phyloP scores from a whole-genome alignment of 2,797 vertebrate species.

The Uromys caudimaculatus region DNA sequence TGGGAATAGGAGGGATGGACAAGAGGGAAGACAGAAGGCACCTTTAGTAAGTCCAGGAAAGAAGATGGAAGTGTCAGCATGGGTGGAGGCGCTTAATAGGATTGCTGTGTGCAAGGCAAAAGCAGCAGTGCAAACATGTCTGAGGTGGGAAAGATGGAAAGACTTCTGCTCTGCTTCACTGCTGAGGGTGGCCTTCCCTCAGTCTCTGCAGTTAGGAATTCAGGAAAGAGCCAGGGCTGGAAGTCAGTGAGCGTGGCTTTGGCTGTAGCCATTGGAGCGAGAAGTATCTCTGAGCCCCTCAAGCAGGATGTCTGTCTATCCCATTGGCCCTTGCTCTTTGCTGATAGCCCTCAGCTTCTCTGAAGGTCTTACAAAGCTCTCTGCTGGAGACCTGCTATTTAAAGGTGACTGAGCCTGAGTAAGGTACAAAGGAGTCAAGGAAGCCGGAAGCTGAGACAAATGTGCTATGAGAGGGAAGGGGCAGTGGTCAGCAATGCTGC shows the following conservation, averaged over 20 bases:
- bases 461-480: background rate
- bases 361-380: constrained; percentile 16
- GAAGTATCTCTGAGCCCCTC: constrained; percentile 40
- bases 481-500: background rate
- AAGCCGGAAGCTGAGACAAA: background rate
- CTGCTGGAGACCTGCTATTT: background rate
- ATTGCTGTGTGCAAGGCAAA: background rate
- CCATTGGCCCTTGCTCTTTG: background rate
- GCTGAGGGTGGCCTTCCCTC: background rate
- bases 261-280: background rate
- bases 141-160: background rate
- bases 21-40: background rate
- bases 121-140: background rate
- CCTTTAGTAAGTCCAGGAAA: constrained; percentile 14
- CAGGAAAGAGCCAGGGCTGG: background rate
- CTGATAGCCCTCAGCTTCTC: background rate
- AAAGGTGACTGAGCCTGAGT: background rate
- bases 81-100: background rate
- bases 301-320: background rate
- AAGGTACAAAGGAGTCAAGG: background rate
- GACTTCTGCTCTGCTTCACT: background rate
- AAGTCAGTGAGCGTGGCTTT: background rate
- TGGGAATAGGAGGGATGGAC: background rate
- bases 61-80: background rate
- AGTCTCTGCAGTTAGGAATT: background rate